Evolutionary conservation across 2,113 vertebrate genomes (phyloP), one percentile per base, ranked within the genome.

Genomic region (Jaculus jaculus): DNA sequence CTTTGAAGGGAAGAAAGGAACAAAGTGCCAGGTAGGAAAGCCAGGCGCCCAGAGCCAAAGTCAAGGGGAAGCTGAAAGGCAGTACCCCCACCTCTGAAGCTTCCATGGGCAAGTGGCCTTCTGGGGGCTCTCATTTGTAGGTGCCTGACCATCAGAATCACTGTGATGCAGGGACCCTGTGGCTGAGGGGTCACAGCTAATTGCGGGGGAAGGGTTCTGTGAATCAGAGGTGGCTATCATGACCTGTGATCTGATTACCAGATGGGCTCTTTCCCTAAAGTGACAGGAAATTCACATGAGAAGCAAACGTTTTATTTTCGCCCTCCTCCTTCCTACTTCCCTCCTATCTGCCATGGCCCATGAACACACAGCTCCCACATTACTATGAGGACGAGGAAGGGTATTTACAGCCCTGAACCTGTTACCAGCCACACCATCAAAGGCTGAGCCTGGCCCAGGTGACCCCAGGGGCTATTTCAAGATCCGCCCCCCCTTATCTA

Each of bases 231-330:
- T 16, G 42, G 83, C 95, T 91, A 96, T 97, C 97, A 97, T 82
- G 37, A 94, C 84, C 73, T 68, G 47, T 89, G 90, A 97, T 98
- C 97, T 97, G 96, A 98, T 96, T 91, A 96, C 97, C 98, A 98
- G 97, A 98, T 97, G 98, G 98, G 94, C 96, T 95, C 91, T 94
- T 95, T 97, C 96, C 71, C 61, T 89, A 82, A 87, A 97, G 97
- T 96, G 13, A 96, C 95, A 97, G 96, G 98, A 98, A 98, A 97
- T 95, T 96, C 95, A 95, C 96, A 93, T 92, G 96, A 97, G 97
- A 97, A 92, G 93, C 95, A 97, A 97, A 98, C 95, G 96, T 47
- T 47, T 47, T 47, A 97, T 98, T 96, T 94, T 96, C 96, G 79
- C 63, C 93, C 89, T 98, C 97, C 89, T 98, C 97, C 23, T 95